phyloP scores from a whole-genome alignment of 2,113 vertebrate genomes.

The human region DNA sequence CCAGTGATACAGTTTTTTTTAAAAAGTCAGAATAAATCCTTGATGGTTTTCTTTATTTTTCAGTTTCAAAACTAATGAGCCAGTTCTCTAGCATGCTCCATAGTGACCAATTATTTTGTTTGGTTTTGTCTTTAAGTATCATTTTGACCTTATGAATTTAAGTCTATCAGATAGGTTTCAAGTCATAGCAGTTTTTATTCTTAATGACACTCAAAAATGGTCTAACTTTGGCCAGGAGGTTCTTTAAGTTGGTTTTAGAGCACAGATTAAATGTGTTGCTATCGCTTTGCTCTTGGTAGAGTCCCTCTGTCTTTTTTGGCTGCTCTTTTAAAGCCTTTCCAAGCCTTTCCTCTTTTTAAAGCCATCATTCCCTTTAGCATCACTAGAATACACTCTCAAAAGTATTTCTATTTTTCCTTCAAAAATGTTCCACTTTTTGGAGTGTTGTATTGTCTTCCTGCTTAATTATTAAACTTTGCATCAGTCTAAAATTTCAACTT shows the following conservation, averaged over 20 bases:
- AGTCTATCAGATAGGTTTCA: neutral
- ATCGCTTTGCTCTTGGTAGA: neutral
- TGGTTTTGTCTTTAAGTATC: neutral
- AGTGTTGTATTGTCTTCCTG: neutral
- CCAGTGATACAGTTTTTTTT: neutral
- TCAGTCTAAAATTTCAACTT: neutral
- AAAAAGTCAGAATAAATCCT: neutral
- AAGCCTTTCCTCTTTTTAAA: too few relatives aligned
- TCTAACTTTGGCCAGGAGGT: neutral
- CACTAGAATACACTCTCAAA: neutral
- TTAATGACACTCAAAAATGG: neutral
- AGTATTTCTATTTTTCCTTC: neutral
- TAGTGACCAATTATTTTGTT: slow-evolving; percentile 41
- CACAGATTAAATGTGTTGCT: neutral
- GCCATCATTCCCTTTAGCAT: neutral
- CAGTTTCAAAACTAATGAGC: slow-evolving; percentile 24
- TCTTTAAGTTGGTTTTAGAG: neutral
- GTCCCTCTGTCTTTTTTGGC: neutral
- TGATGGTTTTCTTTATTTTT: neutral
- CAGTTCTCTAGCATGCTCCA: neutral
- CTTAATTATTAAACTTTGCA: neutral
- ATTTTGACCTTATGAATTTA: slow-evolving; percentile 2
- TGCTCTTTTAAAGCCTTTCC: neutral
- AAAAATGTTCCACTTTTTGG: neutral
- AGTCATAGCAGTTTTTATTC: neutral